Base-by-base conservation (phyloP, 2,113 vertebrate genomes). In the Serinus canaria region DNA sequence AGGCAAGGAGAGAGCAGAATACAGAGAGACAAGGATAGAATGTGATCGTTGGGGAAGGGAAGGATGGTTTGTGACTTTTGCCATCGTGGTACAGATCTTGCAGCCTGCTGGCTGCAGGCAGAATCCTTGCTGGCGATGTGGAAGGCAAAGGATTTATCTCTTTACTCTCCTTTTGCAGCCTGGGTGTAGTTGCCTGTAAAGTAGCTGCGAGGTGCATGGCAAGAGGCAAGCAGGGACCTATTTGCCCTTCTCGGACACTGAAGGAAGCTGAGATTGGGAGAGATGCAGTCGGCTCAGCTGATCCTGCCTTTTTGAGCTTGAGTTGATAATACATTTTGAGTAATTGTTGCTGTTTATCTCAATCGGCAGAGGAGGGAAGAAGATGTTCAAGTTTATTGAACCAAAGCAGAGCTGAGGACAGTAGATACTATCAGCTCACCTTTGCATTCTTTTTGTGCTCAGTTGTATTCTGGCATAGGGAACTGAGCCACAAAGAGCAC, bases 321-420 rank as follows among this genome's bases (percentile, higher is more conserved):
- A 95, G 82, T 43, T 89, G 87, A 35, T 62, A 52, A 79, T 56
- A 35, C 72, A 44, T 88, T 79, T 85, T 87, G 62, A 84, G 89
- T 83, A 92, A 95, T 95, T 87, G 80, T 74, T 91, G 79, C 66
- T 92, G 83, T 73, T 93, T 96, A 87, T 89, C 91, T 92, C 88
- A 50, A 13, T 50, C 77, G 87, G 88, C 84, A 80, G 55, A 93
- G 89, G 88, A 75, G 52, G 52, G 64, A 84, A 96, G 88, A 89
- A 92, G 84, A 70, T 79, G 88, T 50, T 83, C 58, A 47, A 92
- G 90, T 93, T 82, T 82, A 94, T 44, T 94, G 89, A 91, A 74
- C 70, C 87, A n/a, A 33, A 82, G 83, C 59, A 78, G 74, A 90
- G 87, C 69, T 87, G 87, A 94, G 69, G 76, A 60, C 52, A 66